Conservation (phyloP, 1,140 invertebrate genomes). For the Nasonia longicornis region DNA sequence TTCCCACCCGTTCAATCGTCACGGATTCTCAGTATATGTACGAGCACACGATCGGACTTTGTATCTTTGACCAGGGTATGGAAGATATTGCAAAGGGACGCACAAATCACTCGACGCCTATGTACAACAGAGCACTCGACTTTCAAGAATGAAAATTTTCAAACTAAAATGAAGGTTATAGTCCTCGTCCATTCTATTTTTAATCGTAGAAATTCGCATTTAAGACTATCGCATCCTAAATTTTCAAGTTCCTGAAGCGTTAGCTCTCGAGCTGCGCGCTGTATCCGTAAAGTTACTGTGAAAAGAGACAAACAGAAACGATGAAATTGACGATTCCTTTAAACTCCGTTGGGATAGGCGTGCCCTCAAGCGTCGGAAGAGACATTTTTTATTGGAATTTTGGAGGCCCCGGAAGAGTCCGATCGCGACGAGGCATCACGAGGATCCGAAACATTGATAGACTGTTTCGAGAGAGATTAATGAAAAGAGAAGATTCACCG, state of each 20-base stretch:
- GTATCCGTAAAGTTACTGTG: slow-evolving; percentile 37
- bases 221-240: slow-evolving; percentile 42
- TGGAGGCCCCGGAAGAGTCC: not conserved
- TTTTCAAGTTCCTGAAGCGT: slow-evolving; percentile 46
- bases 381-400: slow-evolving; percentile 15
- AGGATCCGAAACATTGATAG: slow-evolving; percentile 1
- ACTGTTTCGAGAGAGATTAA: not conserved
- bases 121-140: slow-evolving; percentile 15
- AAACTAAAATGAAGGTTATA: slow-evolving; percentile 30
- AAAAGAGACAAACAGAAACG: slow-evolving; percentile 23
- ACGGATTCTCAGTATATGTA: not conserved
- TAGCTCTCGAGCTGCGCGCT: not conserved
- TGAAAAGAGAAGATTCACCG: not conserved
- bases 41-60: not conserved
- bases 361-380: not conserved
- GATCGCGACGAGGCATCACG: not conserved
- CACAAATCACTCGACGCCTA: slow-evolving; percentile 17
- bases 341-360: not conserved
- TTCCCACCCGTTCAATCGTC: not conserved
- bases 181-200: slow-evolving; percentile 42
- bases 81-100: slow-evolving; percentile 5
- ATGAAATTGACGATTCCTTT: slow-evolving; percentile 45
- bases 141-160: slow-evolving; percentile 28
- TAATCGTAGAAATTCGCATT: slow-evolving; percentile 30
- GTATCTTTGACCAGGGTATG: not conserved